phyloP scores from a whole-genome alignment of 2,113 vertebrate genomes.

The Chionomys nivalis region DNA sequence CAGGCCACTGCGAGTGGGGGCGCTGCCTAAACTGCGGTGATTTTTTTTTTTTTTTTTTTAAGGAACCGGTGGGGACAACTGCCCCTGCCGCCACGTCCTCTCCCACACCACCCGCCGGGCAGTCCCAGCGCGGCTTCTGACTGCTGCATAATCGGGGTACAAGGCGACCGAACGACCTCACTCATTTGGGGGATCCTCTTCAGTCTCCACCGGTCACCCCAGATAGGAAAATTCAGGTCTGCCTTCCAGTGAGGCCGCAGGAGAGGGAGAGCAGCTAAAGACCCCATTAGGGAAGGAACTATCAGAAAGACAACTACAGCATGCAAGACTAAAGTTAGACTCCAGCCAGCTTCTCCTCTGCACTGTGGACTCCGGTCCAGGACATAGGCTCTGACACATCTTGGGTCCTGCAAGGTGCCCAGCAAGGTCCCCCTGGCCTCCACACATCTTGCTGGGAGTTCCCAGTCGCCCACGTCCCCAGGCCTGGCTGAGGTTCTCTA shows the following conservation, averaged over 20 bases:
- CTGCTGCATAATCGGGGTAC: not conserved
- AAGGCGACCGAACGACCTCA: not conserved
- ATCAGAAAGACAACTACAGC: not conserved
- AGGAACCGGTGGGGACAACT: not conserved
- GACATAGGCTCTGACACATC: not conserved
- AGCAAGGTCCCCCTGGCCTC: not conserved
- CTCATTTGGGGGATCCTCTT: no score
- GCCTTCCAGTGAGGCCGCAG: not conserved
- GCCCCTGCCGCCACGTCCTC: not conserved
- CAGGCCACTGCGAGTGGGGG: constrained; percentile 12
- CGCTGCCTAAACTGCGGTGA: not conserved
- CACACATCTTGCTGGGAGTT: not conserved
- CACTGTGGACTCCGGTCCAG: not conserved
- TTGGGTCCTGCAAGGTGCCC: not conserved
- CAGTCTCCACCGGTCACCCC: not conserved
- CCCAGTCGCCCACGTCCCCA: not conserved
- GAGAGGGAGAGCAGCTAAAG: not conserved
- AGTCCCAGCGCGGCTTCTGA: no score
- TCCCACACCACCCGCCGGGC: not conserved
- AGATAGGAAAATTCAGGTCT: not conserved
- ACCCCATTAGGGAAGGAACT: not conserved
- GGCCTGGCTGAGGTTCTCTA: not conserved
- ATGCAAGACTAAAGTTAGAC: not conserved
- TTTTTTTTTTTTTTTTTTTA: constrained; percentile 6
- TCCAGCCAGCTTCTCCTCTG: not conserved